A percentile compares a stretch with the other conserved stretches of the same genome.
Conservation (phyloP, 2,888 invertebrate genomes). For the Coleophora flavipennella region DNA sequence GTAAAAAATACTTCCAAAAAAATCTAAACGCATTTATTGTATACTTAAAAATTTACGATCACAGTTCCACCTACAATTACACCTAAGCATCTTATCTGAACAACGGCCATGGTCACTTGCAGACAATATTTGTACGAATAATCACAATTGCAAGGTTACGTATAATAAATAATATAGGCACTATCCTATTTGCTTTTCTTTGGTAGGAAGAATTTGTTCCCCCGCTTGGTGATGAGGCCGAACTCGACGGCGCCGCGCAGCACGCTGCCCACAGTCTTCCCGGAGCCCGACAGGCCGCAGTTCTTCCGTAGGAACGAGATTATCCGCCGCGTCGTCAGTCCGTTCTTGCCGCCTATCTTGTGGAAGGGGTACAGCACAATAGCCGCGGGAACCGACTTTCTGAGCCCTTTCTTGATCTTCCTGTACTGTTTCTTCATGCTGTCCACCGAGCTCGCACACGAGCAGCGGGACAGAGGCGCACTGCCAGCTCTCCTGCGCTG, state of each 20-base stretch:
- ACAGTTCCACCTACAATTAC: no score
- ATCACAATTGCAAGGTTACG: conserved; percentile 2
- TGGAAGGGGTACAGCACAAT: conserved; percentile 48
- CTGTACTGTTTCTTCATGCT: conserved; percentile 11
- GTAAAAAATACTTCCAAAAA: no score
- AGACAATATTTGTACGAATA: neutral
- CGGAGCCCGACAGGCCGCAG: conserved; percentile 28
- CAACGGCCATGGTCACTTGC: no score
- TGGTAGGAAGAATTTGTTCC: conserved; percentile 30
- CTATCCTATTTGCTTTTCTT: no score
- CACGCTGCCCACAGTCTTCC: conserved; percentile 35
- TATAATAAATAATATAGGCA: no score
- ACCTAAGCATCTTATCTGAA: no score
- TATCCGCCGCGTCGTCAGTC: conserved; percentile 38
- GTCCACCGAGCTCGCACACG: no score
- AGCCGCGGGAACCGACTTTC: conserved; percentile 36
- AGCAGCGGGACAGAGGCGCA: no score
- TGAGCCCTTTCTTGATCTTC: conserved; percentile 28
- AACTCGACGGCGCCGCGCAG: conserved; percentile 42
- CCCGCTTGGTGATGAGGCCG: conserved; percentile 35
- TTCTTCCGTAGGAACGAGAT: conserved; percentile 40
- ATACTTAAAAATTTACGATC: no score
- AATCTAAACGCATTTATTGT: conserved; percentile 12
- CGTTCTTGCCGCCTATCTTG: conserved; percentile 30
- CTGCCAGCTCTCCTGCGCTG: no score